phyloP scores from a whole-genome alignment of 2,888 invertebrate species.

The Trichopria drosophilae region DNA sequence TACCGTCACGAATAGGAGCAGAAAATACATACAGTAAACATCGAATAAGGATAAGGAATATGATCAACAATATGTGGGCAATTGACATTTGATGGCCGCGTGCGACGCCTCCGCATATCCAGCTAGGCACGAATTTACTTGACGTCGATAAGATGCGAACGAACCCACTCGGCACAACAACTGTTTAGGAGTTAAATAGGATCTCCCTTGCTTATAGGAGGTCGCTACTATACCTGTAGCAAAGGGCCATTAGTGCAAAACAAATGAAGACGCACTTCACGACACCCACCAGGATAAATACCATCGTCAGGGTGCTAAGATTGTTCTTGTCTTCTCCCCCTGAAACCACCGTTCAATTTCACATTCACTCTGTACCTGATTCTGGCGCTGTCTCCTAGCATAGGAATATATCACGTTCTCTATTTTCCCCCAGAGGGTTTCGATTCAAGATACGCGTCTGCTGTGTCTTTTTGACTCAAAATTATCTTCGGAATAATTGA shows the following conservation, averaged over 20 bases:
- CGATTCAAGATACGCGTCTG: too few relatives aligned
- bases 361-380: too few relatives aligned
- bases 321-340: constrained; percentile 77
- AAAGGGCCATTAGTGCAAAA: constrained; percentile 92
- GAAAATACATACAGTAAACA: constrained; percentile 32
- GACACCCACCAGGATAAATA: constrained; percentile 88
- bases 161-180: constrained; percentile 38
- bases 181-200: constrained; percentile 29
- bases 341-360: constrained; percentile 59
- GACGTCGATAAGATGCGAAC: constrained; percentile 45
- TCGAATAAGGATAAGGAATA: too few relatives aligned
- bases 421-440: too few relatives aligned
- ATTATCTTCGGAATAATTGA: too few relatives aligned
- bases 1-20: constrained; percentile 36
- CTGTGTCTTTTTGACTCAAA: too few relatives aligned
- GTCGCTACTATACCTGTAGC: constrained; percentile 80
- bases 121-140: constrained; percentile 52
- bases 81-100: constrained; percentile 49
- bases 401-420: too few relatives aligned
- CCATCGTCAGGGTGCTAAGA: constrained; percentile 88
- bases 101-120: constrained; percentile 55
- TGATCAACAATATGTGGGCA: constrained; percentile 1
- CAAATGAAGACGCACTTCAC: constrained; percentile 93
- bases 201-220: constrained; percentile 23
- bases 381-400: too few relatives aligned